Evolutionary conservation across 2,888 invertebrate genomes (phyloP).

Genomic region (Rosalia funebris): DNA sequence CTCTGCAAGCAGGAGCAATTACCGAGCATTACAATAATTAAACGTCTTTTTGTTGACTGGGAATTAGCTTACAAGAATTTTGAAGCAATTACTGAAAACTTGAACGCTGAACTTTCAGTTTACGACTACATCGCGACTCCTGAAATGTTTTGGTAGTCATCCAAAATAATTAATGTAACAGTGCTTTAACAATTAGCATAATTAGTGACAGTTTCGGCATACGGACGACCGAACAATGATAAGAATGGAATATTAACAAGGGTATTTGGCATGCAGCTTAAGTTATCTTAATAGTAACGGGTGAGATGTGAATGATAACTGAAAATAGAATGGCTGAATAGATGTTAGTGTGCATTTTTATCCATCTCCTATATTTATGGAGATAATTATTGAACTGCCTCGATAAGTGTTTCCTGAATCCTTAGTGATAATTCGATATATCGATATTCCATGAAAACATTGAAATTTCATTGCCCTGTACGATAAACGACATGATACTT

Average conservation of each 20-base stretch:
- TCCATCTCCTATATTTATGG: no score
- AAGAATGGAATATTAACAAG: constrained; percentile 10
- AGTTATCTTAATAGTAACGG: no score
- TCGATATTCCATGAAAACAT: no score
- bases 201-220: constrained; percentile 27
- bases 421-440: no score
- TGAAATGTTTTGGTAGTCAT: constrained; percentile 31
- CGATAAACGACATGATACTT: no score
- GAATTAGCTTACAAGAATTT: constrained; percentile 31
- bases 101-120: constrained; percentile 26
- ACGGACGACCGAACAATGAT: background rate
- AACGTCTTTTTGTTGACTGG: constrained; percentile 24
- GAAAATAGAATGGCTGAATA: no score
- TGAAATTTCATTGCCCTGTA: no score
- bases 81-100: constrained; percentile 33
- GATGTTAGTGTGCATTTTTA: no score
- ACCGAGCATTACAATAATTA: constrained; percentile 19
- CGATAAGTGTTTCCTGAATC: no score
- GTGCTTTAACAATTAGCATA: constrained; percentile 25
- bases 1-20: background rate
- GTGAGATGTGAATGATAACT: no score
- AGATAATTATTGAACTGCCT: no score
- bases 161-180: constrained; percentile 30
- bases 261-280: no score
- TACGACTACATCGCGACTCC: constrained; percentile 13